A percentile compares a stretch with the other conserved stretches of the same genome.
phyloP scores from a whole-genome alignment of 1,140 invertebrate species.

The Magallana ariakensis region DNA sequence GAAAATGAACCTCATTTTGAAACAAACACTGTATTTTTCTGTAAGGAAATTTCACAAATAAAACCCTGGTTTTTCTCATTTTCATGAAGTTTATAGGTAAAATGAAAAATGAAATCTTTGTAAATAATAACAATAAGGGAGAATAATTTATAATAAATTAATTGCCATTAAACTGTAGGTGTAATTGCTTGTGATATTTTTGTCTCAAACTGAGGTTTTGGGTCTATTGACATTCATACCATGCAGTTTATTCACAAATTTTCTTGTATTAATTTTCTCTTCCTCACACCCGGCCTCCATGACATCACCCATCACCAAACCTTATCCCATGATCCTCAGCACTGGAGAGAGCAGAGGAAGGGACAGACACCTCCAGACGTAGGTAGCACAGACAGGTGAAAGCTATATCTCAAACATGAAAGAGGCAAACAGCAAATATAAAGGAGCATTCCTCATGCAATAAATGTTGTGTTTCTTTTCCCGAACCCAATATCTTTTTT shows the following conservation, averaged over 20 bases:
- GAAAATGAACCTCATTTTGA: not conserved
- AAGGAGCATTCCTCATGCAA: conserved; percentile 28
- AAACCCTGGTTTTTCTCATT: too few species aligned
- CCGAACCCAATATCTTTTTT: not conserved
- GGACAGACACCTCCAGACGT: conserved; percentile 12
- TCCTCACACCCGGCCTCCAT: not conserved
- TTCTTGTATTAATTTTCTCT: conserved; percentile 20
- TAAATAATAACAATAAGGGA: too few species aligned
- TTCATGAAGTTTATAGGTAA: too few species aligned
- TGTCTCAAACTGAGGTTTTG: not conserved
- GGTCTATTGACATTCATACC: conserved; percentile 6
- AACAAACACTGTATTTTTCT: not conserved
- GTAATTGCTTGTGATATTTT: too few species aligned
- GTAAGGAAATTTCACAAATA: too few species aligned
- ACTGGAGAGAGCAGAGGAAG: not conserved
- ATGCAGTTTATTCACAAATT: conserved; percentile 29
- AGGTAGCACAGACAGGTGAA: not conserved
- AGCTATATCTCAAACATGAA: conserved; percentile 36
- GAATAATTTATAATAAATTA: too few species aligned
- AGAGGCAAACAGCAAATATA: conserved; percentile 31
- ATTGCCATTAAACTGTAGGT: too few species aligned
- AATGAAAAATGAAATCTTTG: too few species aligned
- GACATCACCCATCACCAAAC: conserved; percentile 32
- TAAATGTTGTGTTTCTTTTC: conserved; percentile 32
- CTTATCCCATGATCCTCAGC: not conserved